Conservation (phyloP, 2,113 vertebrate genomes). For the Lasiurus cinereus region DNA sequence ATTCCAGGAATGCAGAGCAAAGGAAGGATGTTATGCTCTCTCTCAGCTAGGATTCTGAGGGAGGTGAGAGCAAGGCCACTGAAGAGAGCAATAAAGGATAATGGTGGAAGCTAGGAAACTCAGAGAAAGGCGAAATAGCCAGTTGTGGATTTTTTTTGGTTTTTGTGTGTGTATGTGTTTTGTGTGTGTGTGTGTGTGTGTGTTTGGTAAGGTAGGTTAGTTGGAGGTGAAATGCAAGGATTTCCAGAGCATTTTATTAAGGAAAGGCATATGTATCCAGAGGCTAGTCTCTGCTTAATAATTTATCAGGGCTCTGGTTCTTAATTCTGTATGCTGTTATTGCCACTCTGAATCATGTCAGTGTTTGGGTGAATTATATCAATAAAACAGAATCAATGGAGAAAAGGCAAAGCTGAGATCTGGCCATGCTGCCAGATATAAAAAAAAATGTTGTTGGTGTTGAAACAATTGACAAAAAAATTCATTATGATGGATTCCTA, state of each 20-base stretch:
- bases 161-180: neutral
- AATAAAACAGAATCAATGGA: conserved; percentile 7
- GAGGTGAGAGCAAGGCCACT: neutral
- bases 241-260: neutral
- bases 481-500: neutral
- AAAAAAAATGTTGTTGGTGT: neutral
- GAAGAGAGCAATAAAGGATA: neutral
- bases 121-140: neutral
- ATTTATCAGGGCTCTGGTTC: neutral
- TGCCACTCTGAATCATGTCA: neutral
- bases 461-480: neutral
- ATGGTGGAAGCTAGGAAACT: neutral
- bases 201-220: neutral
- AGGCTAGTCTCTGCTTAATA: neutral
- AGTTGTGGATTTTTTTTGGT: too few species aligned
- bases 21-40: neutral
- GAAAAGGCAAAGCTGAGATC: neutral
- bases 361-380: neutral
- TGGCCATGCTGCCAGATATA: neutral
- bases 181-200: neutral
- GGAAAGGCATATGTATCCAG: neutral
- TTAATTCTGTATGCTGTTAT: neutral
- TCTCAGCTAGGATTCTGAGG: neutral
- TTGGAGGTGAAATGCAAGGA: neutral
- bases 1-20: neutral